Percentiles rank a stretch among this genome's conserved stretches.
Evolutionary conservation across 2,888 invertebrate species (phyloP).

Genomic region (Dasysyrphus albostriatus): DNA sequence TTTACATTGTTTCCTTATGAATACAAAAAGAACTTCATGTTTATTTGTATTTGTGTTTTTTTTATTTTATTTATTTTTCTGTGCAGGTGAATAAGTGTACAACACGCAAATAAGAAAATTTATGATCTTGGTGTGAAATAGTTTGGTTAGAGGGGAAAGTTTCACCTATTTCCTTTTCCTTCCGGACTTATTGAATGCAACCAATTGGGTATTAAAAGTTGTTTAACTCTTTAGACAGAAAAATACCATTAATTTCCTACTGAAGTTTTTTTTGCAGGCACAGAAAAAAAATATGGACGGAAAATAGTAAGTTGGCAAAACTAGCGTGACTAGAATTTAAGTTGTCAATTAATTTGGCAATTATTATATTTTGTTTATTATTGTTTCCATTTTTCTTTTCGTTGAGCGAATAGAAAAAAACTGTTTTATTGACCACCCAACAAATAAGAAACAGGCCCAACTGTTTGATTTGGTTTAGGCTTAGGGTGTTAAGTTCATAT

Average conservation of each 20-base stretch:
- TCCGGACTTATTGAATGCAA: constrained; percentile 11
- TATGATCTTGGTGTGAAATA: constrained; percentile 30
- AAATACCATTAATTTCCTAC: not conserved
- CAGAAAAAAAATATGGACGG: not conserved
- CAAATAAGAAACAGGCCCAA: not conserved
- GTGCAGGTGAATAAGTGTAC: not conserved
- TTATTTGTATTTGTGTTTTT: not conserved
- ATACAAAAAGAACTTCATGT: not conserved
- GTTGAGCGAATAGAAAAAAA: not conserved
- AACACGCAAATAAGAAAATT: constrained; percentile 45
- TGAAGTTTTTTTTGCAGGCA: not conserved
- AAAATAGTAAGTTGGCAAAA: not conserved
- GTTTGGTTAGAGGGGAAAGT: not conserved
- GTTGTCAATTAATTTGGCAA: constrained; percentile 10
- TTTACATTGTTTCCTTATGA: not conserved
- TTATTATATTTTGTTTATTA: constrained; percentile 17
- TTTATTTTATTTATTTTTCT: not conserved
- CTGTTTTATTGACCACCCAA: not conserved
- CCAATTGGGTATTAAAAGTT: not conserved
- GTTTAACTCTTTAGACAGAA: not conserved
- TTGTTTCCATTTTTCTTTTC: not conserved
- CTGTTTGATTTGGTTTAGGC: too few relatives aligned
- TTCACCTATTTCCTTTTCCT: constrained; percentile 20
- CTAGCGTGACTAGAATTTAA: not conserved
- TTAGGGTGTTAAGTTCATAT: too few relatives aligned